Conservation (phyloP, 2,888 invertebrate species). For the Cheilosia vulpina region DNA sequence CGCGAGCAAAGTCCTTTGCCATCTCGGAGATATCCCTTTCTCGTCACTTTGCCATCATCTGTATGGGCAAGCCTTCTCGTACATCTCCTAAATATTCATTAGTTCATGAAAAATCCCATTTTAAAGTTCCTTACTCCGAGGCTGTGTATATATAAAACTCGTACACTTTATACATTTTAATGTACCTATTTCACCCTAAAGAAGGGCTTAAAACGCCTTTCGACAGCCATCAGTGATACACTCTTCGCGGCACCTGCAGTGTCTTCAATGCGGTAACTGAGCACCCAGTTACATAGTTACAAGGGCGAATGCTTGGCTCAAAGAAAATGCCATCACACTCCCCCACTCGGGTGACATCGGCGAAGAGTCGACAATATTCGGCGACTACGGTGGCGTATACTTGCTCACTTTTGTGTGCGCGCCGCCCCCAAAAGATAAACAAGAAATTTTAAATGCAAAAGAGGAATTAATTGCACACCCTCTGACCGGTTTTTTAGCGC, state of each 20-base stretch:
- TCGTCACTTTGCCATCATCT: slow-evolving; percentile 12
- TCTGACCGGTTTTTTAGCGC: slow-evolving; percentile 73
- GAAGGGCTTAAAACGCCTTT: slow-evolving; percentile 69
- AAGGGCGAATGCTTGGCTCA: slow-evolving; percentile 44
- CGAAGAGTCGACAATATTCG: slow-evolving; percentile 36
- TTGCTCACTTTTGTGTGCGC: slow-evolving; percentile 48
- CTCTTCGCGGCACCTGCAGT: slow-evolving; percentile 56
- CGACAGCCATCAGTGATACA: slow-evolving; percentile 54
- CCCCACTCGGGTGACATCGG: slow-evolving; percentile 4
- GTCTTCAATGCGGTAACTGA: slow-evolving; percentile 63
- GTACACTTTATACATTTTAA: slow-evolving; percentile 68
- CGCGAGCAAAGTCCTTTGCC: slow-evolving; percentile 15
- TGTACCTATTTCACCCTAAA: slow-evolving; percentile 64
- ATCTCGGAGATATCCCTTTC: slow-evolving; percentile 19
- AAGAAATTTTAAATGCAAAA: slow-evolving; percentile 75
- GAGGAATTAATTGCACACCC: slow-evolving; percentile 77
- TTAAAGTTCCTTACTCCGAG: slow-evolving; percentile 51
- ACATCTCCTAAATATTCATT: slow-evolving; percentile 59
- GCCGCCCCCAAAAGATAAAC: slow-evolving; percentile 66
- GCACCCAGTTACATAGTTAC: slow-evolving; percentile 39
- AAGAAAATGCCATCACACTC: slow-evolving; percentile 26
- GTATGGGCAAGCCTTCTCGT: slow-evolving; percentile 16
- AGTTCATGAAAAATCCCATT: slow-evolving; percentile 62
- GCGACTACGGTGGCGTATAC: slow-evolving; percentile 4
- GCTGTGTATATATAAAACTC: slow-evolving; percentile 36